Evolutionary conservation across 2,797 vertebrate genomes (phyloP), one percentile per base, ranked within the genome.

Genomic region (Smutsia temminckii): DNA sequence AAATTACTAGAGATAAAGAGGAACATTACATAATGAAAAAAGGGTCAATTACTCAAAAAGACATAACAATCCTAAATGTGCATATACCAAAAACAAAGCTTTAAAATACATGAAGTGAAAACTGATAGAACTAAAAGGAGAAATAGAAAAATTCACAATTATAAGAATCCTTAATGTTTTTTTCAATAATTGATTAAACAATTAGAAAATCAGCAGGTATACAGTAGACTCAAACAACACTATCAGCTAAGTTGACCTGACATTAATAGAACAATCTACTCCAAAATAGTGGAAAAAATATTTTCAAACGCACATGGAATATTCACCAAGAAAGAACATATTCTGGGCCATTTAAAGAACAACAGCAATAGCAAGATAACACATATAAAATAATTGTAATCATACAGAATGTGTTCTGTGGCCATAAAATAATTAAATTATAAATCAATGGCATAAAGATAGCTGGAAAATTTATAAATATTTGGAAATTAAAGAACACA

Each of bases 51-150:
- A 25, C 61, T 27, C 29, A 74, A 71, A 40, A 93, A 88, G 32
- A 42, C 23, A 61, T 34, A 74, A 34, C 3, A 32, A 46, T 91
- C 5, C 27, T 95, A 78, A 88, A 61, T 80, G 18, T 51, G 6
- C 61, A 59, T n/a, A 40, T 10, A 66, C n/a, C 49, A 85, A 75
- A 84, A 95, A 86, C 18, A 90, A 51, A 94, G 14, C 23, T 85
- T 89, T 55, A 89, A 83, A 92, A 92, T 63, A 74, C n/a, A 61
- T 34, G 21, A 77, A 81, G 55, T 49, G 64, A 87, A 97, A 92
- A n/a, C 9, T 69, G 17, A 78, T 63, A 29, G 66, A 71, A 81
- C 32, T 78, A 55, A 32, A 88, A 59, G 14, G 40, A 92, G 14
- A 88, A 89, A 40, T 25, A 64, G 42, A 72, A 27, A 93, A 71